Conservation (phyloP, 2,888 invertebrate genomes). For the Aphelenchoides bicaudatus region DNA sequence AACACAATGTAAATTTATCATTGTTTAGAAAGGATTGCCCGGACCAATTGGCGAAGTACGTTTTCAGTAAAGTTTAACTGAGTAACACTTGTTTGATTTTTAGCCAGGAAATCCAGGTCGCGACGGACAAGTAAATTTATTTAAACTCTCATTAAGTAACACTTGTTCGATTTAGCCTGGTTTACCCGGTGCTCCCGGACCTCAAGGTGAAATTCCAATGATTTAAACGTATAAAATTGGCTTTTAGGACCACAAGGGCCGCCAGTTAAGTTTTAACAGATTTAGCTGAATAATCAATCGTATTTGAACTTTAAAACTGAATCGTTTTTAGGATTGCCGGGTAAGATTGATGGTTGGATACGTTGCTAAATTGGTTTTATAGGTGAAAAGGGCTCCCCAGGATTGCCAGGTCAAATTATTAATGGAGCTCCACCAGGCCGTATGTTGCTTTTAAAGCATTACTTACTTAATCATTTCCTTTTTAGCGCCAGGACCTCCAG, state of each 20-base stretch:
- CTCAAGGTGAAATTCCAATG: conserved; percentile 40
- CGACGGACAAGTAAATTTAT: too few relatives aligned
- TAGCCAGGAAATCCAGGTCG: too few relatives aligned
- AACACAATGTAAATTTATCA: too few relatives aligned
- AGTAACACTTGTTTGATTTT: too few relatives aligned
- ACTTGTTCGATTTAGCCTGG: too few relatives aligned
- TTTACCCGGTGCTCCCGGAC: conserved; percentile 51
- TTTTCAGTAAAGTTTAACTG: too few relatives aligned
- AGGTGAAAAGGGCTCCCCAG: conserved; percentile 42
- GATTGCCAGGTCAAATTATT: conserved; percentile 40
- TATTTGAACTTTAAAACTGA: background rate
- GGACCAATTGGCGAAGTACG: too few relatives aligned
- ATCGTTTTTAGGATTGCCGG: conserved; percentile 43
- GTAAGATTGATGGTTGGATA: conserved; percentile 27
- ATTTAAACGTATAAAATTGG: too few relatives aligned
- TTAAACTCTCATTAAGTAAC: too few relatives aligned
- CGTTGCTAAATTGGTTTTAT: conserved; percentile 24
- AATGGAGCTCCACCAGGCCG: conserved; percentile 49
- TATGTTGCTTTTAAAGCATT: conserved; percentile 9
- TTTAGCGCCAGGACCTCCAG: conserved; percentile 47
- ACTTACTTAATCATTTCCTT: conserved; percentile 5
- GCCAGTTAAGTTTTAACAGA: conserved; percentile 1
- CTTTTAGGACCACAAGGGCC: conserved; percentile 28
- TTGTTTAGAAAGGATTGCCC: too few relatives aligned
- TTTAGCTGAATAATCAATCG: background rate